Evolutionary conservation across 2,113 vertebrate species (phyloP).

Genomic region (Odontesthes bonariensis): DNA sequence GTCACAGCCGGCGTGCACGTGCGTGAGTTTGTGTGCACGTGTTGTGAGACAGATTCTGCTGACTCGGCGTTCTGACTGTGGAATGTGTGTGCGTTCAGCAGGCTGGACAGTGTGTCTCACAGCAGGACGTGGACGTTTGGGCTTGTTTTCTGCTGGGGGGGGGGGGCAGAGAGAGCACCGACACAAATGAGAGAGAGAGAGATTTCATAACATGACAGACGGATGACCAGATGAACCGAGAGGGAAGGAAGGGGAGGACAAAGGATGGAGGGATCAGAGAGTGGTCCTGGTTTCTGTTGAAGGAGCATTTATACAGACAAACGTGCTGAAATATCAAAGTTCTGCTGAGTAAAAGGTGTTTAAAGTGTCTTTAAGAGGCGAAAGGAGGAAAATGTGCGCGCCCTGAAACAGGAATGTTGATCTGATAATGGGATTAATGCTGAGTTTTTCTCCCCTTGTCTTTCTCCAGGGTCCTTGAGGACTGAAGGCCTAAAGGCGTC

Average conservation of each 20-base stretch:
- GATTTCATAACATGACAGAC: slow-evolving; percentile 61
- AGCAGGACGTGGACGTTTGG: slow-evolving; percentile 56
- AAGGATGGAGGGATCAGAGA: not conserved
- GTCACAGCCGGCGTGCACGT: not conserved
- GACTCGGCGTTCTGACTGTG: slow-evolving; percentile 35
- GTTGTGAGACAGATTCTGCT: slow-evolving; percentile 36
- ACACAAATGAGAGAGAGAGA: slow-evolving; percentile 9
- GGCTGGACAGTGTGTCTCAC: slow-evolving; percentile 10
- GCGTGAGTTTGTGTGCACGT: not conserved
- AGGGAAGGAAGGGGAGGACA: slow-evolving; percentile 1
- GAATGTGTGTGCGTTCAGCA: slow-evolving; percentile 28
- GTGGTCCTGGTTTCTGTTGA: not conserved
- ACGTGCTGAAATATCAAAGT: too few relatives aligned
- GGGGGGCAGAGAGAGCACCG: slow-evolving; percentile 20
- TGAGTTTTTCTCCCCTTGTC: slow-evolving; percentile 12
- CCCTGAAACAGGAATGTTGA: slow-evolving; percentile 64
- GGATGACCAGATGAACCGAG: slow-evolving; percentile 56
- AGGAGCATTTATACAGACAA: too few relatives aligned
- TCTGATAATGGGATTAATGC: slow-evolving; percentile 74
- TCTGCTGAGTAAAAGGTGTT: too few relatives aligned
- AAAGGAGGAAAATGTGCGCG: slow-evolving; percentile 7
- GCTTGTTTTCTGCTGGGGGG: slow-evolving; percentile 43
- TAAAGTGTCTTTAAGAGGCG: not conserved
- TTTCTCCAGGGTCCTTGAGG: slow-evolving; percentile 89
- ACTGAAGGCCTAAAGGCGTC: slow-evolving; percentile 96